Evolutionary conservation across 2,113 vertebrate species (phyloP).

Genomic region (Hypocryptadius cinnamomeus): DNA sequence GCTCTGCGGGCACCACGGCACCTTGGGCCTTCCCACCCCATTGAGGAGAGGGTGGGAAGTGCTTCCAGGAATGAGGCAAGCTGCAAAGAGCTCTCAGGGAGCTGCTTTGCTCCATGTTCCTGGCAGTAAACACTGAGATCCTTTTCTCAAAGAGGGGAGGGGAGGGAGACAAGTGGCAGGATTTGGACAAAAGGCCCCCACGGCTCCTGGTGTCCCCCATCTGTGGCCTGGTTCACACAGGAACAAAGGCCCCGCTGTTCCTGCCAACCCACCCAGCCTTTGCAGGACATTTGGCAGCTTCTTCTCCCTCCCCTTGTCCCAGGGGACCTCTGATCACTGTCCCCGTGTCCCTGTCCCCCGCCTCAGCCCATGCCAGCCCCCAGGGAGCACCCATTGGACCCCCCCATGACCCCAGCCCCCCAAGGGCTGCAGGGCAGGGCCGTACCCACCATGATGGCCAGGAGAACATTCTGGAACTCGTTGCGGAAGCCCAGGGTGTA

Average conservation of each 20-base stretch:
- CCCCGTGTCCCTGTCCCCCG: neutral
- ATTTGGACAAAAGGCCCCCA: conserved; percentile 11
- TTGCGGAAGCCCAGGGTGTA: conserved; percentile 88
- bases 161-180: neutral
- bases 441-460: conserved; percentile 88
- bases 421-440: rapidly evolving
- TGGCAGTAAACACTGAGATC: neutral
- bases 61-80: neutral
- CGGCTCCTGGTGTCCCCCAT: neutral
- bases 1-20: neutral
- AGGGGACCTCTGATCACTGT: neutral
- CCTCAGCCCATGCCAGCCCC: neutral
- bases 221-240: neutral
- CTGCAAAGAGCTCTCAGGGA: neutral
- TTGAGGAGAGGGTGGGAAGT: neutral
- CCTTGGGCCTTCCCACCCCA: neutral
- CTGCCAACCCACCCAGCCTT: neutral
- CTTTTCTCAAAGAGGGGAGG: neutral
- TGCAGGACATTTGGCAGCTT: neutral
- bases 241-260: conserved; percentile 43
- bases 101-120: neutral
- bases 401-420: neutral
- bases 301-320: neutral
- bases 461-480: conserved; percentile 90
- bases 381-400: neutral